A percentile compares a stretch with the other conserved stretches of the same genome.
Conservation (phyloP, 2,797 vertebrate species). For the Sebastes cheni region DNA sequence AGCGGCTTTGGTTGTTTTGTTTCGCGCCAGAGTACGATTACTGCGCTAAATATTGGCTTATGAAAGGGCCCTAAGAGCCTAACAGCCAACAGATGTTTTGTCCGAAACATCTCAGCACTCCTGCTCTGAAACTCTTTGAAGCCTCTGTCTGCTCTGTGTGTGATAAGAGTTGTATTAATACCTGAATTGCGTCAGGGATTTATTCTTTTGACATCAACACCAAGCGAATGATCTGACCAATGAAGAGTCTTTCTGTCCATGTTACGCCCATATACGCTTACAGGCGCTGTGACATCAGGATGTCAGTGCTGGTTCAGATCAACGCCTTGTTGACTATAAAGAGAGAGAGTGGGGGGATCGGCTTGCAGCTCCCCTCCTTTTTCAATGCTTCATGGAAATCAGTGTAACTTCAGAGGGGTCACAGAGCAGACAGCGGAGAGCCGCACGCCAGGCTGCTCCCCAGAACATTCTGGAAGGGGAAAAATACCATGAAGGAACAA, state of each 20-base stretch:
- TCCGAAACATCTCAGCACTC: not conserved
- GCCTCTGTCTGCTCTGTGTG: not conserved
- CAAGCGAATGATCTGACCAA: not conserved
- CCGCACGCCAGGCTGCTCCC: conserved; percentile 12
- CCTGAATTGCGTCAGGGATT: not conserved
- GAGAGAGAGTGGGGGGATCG: conserved; percentile 11
- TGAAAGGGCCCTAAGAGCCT: too few species aligned
- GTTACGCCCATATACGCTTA: conserved; percentile 11
- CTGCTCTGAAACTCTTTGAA: not conserved
- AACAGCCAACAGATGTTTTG: not conserved
- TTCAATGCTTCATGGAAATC: conserved; percentile 71
- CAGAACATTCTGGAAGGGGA: conserved; percentile 47
- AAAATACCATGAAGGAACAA: conserved; percentile 39
- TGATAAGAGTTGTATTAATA: not conserved
- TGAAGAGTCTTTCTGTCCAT: not conserved
- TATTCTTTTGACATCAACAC: conserved; percentile 9
- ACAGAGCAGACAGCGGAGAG: conserved; percentile 39
- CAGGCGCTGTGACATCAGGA: conserved; percentile 17
- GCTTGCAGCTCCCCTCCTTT: conserved; percentile 47
- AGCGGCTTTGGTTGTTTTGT: too few species aligned
- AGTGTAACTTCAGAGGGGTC: conserved; percentile 66
- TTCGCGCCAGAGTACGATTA: too few species aligned
- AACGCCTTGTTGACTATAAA: conserved; percentile 38
- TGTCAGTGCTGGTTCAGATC: conserved; percentile 13
- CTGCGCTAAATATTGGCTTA: too few species aligned